Evolutionary conservation across 2,797 vertebrate genomes (phyloP).

Genomic region (Apodemus agrarius): DNA sequence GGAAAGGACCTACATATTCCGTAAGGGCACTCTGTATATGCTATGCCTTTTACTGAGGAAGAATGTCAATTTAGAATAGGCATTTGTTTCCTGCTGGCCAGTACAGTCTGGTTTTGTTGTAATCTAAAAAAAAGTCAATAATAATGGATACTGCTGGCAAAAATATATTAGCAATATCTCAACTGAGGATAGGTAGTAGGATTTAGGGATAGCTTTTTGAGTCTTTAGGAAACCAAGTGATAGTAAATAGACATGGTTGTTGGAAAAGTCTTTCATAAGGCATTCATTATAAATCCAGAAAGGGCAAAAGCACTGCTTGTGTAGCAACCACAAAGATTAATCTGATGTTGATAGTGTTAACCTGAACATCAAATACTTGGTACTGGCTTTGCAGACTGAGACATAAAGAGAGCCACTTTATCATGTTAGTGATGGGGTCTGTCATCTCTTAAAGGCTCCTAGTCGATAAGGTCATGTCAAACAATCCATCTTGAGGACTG

Average conservation of each 20-base stretch:
- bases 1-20: constrained; percentile 19
- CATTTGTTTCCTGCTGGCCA: constrained; percentile 15
- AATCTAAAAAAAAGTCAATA: constrained; percentile 32
- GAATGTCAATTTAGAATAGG: constrained; percentile 26
- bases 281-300: neutral
- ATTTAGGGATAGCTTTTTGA: neutral
- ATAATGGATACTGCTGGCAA: neutral
- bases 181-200: neutral
- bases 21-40: neutral
- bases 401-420: neutral
- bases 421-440: constrained; percentile 7
- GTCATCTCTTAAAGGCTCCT: constrained; percentile 39
- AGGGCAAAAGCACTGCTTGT: neutral
- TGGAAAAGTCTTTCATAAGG: constrained; percentile 17
- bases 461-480: constrained; percentile 46
- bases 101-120: neutral
- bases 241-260: neutral
- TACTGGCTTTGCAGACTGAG: constrained; percentile 36
- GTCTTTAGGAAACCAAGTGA: neutral
- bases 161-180: constrained; percentile 7
- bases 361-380: constrained; percentile 33
- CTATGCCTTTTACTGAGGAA: constrained; percentile 39
- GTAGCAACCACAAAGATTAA: constrained; percentile 13
- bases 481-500: constrained; percentile 8
- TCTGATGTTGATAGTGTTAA: constrained; percentile 44